phyloP scores from a whole-genome alignment of 1,140 invertebrate genomes.

The Rhizoglyphus robini region DNA sequence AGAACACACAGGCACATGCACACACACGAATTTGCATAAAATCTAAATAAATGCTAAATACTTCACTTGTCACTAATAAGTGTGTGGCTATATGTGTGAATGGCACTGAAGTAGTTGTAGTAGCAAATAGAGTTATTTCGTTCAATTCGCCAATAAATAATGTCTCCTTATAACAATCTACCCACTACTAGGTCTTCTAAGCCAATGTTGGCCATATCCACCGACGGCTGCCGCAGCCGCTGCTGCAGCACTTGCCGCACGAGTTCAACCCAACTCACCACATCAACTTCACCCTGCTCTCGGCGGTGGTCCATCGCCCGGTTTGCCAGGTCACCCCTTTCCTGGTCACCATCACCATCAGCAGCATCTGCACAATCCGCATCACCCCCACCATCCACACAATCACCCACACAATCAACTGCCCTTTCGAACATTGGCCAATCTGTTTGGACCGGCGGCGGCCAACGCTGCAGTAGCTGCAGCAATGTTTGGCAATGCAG shows the following conservation, averaged over 20 bases:
- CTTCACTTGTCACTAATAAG: too few species aligned
- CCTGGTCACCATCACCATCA: background rate
- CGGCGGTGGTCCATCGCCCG: background rate
- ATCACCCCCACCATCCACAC: background rate
- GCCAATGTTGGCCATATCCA: conserved; percentile 21
- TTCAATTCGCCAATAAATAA: too few species aligned
- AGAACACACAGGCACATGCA: too few species aligned
- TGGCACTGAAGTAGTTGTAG: too few species aligned
- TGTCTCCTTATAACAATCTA: too few species aligned
- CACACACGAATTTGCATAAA: too few species aligned
- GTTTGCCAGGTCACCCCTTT: background rate
- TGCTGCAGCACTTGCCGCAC: conserved; percentile 7
- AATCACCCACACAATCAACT: conserved; percentile 25
- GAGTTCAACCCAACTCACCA: background rate
- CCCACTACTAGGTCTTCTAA: conserved; percentile 8
- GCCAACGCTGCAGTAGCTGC: background rate
- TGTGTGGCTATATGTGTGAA: too few species aligned
- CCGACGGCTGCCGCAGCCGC: conserved; percentile 21
- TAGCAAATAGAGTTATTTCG: too few species aligned
- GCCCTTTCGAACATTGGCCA: background rate
- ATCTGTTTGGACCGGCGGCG: background rate
- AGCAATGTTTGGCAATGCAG: background rate
- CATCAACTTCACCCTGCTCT: background rate
- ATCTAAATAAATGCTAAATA: too few species aligned
- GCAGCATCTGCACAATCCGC: background rate